phyloP scores from a whole-genome alignment of 2,113 vertebrate species.

The Microtus oregoni region DNA sequence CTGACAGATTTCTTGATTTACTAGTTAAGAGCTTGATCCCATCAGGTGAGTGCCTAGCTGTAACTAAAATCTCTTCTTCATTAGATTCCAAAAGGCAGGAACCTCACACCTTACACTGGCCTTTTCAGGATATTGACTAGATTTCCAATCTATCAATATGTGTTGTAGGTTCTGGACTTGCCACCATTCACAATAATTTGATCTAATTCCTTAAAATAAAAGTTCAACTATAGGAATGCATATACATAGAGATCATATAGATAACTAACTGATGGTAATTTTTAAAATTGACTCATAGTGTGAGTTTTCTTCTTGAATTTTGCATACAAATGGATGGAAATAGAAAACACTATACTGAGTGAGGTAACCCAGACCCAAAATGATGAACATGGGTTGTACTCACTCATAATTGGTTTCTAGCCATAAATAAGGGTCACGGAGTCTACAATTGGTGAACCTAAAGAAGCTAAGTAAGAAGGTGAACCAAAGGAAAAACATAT shows the following conservation, averaged over 20 bases:
- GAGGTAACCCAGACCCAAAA: no score
- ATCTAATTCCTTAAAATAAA: not conserved
- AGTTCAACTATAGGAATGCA: not conserved
- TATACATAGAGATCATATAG: not conserved
- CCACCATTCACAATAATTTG: rapidly evolving
- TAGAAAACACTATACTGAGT: no score
- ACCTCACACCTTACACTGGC: not conserved
- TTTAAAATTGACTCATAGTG: not conserved
- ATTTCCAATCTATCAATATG: not conserved
- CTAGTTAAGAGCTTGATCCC: not conserved
- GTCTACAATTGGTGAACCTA: no score
- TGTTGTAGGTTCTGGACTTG: not conserved
- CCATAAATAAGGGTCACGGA: no score
- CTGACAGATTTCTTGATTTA: not conserved
- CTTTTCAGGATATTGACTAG: rapidly evolving
- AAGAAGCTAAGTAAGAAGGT: no score
- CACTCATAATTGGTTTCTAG: no score
- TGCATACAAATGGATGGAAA: no score
- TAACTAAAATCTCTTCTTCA: not conserved
- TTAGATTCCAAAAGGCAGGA: not conserved
- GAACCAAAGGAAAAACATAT: no score
- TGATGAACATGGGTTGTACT: no score
- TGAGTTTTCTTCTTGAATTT: not conserved
- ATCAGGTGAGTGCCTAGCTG: not conserved
- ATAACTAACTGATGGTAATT: not conserved